Evolutionary conservation across 1,140 invertebrate species (phyloP), one percentile per base, ranked within the genome.

Genomic region (Semibalanus balanoides): DNA sequence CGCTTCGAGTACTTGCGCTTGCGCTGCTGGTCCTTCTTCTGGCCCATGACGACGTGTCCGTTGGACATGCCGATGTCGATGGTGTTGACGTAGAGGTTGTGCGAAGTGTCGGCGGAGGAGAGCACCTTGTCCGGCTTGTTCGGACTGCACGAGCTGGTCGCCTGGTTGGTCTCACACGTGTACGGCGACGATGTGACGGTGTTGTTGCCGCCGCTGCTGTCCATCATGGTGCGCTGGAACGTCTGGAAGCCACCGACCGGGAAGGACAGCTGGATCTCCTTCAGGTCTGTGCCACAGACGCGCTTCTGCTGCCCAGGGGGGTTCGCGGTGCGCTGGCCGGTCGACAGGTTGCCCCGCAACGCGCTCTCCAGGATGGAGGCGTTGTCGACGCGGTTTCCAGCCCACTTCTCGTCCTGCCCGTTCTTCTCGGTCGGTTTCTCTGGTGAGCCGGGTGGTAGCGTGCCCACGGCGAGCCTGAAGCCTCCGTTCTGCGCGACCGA

Each of bases 1-100:
- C 79, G 76, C 74, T 80, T 80, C 3, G 79, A 78, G 76, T 80
- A 80, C 76, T 80, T 80, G 71, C 79, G 76, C 70, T 80, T 80
- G 73, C 78, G 79, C 64, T 77, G 76, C 71, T 79, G 78, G 19
- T 75, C 30, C 29, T 80, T 77, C 35, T 74, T 40, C n/a, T 79
- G 73, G 5, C 74, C 77, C 28, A 76, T 79, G 5, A 76, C 73
- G 1, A 77, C 74, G 70, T 76, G 78, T 31, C 77, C 76, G 25
- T 77, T 79, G 43, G 78, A 77, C 5, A 79, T 75, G 74, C 78
- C 79, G n/a, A 75, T 80, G 75, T 78, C 78, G n/a, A 77, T 76
- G 31, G 74, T 76, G 70, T 80, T 78, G 9, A 79, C 74, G 43
- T 70, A 78, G 30, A 74, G 77, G 43, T 77, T 76, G 64, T 80